These are phyloP conservation scores for Lerista edwardsae DNA, from an alignment of 2,797 vertebrate genomes.

Conservation along the genomic window DNA sequence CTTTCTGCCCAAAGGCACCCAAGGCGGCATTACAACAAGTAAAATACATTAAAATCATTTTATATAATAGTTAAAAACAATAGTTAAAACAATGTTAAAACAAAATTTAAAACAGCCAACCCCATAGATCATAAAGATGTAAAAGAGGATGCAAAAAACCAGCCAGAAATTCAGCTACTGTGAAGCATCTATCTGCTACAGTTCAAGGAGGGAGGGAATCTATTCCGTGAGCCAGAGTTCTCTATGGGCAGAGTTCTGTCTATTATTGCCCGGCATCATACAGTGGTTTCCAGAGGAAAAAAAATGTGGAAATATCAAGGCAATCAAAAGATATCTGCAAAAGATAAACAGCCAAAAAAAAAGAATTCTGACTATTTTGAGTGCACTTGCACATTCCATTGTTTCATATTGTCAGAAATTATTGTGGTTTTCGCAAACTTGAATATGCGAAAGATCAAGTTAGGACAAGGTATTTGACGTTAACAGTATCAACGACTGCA, in stretches of 20 bases:
- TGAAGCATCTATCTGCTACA: neutral
- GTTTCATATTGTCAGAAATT: too few relatives aligned
- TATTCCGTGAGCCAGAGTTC: neutral
- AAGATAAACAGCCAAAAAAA: too few relatives aligned
- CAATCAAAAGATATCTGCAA: neutral
- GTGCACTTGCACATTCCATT: neutral
- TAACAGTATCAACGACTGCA: neutral
- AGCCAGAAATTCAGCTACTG: neutral
- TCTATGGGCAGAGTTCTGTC: neutral
- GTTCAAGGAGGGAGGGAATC: neutral
- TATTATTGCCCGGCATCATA: slow-evolving; percentile 1
- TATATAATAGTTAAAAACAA: too few relatives aligned
- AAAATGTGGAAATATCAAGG: neutral
- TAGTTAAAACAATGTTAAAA: too few relatives aligned
- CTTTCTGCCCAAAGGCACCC: too few relatives aligned
- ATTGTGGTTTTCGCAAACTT: neutral
- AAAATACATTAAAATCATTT: too few relatives aligned
- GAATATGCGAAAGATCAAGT: neutral
- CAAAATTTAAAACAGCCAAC: too few relatives aligned
- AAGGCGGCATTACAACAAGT: too few relatives aligned
- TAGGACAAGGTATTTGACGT: neutral
- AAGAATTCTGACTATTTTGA: too few relatives aligned
- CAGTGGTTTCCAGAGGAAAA: neutral
- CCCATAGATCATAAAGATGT: too few relatives aligned
- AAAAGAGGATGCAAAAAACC: too few relatives aligned